Evolutionary conservation across 2,113 vertebrate species (phyloP).

Genomic region (Casuarius casuarius): DNA sequence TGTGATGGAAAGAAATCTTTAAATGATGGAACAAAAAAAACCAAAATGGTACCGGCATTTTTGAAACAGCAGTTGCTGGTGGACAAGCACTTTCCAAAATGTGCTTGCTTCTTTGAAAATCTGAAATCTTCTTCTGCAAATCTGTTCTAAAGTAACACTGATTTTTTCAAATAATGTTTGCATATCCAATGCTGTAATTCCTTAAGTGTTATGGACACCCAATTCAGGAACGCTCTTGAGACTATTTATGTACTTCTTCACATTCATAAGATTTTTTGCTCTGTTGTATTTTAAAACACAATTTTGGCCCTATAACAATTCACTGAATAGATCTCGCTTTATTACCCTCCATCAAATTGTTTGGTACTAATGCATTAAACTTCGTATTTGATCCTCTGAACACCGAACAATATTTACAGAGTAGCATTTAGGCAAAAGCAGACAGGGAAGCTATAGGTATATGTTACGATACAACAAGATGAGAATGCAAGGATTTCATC

Average conservation of each 20-base stretch:
- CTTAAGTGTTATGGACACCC: not conserved
- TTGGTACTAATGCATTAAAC: not conserved
- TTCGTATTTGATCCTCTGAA: not conserved
- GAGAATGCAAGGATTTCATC: not conserved
- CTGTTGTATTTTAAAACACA: not conserved
- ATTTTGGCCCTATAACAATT: not conserved
- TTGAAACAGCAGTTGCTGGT: not conserved
- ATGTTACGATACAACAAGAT: not conserved
- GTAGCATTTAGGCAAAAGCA: not conserved
- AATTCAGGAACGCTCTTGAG: not conserved
- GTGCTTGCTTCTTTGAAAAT: not conserved
- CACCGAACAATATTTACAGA: not conserved
- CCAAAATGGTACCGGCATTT: not conserved
- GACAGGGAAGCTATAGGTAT: not conserved
- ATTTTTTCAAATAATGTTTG: not conserved
- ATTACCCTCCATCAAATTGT: fast-evolving
- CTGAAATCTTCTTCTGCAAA: not conserved
- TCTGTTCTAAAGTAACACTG: not conserved
- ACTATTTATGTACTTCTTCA: not conserved
- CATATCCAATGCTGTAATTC: not conserved
- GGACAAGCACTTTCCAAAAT: not conserved
- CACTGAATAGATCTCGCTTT: not conserved
- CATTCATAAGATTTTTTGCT: not conserved
- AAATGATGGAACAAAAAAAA: not conserved
- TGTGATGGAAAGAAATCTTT: not conserved